A percentile compares a stretch with the other conserved stretches of the same genome.
These are phyloP conservation scores for Harmothoe impar DNA, from an alignment of 2,888 invertebrate genomes.

Conservation along the genomic window DNA sequence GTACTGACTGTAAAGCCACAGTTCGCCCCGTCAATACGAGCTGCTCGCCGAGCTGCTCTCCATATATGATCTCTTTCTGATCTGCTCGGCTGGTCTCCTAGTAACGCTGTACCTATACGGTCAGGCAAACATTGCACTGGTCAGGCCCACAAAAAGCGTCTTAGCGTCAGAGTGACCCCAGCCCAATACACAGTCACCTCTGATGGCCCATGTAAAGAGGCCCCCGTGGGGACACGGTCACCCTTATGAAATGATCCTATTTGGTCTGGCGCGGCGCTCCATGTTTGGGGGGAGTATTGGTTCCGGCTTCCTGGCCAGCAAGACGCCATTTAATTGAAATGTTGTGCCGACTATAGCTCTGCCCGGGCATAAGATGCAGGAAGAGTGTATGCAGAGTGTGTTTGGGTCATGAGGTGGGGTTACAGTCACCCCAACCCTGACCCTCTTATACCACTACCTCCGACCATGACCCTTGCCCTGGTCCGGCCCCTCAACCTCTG, in stretches of 20 bases:
- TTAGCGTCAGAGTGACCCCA: no score
- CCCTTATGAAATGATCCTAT: slow-evolving; percentile 39
- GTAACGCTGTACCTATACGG: no score
- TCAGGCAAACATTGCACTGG: no score
- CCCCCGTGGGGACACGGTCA: neutral
- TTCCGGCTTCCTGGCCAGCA: neutral
- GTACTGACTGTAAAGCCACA: neutral
- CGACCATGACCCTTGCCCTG: neutral
- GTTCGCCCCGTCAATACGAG: neutral
- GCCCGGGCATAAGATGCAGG: neutral
- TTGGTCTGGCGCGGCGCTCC: neutral
- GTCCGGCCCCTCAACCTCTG: neutral
- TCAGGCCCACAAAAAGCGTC: no score
- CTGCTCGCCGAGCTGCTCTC: neutral
- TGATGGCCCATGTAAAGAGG: neutral
- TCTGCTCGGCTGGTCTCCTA: no score
- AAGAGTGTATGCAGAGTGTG: neutral
- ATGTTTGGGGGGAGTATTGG: neutral
- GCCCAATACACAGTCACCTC: neutral
- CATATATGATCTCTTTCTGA: no score
- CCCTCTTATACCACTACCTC: neutral
- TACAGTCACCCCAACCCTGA: neutral
- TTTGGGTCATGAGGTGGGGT: neutral
- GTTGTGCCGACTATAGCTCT: neutral
- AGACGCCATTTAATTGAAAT: neutral